Evolutionary conservation across 2,113 vertebrate species (phyloP).

Genomic region (Pteruthius melanotis): DNA sequence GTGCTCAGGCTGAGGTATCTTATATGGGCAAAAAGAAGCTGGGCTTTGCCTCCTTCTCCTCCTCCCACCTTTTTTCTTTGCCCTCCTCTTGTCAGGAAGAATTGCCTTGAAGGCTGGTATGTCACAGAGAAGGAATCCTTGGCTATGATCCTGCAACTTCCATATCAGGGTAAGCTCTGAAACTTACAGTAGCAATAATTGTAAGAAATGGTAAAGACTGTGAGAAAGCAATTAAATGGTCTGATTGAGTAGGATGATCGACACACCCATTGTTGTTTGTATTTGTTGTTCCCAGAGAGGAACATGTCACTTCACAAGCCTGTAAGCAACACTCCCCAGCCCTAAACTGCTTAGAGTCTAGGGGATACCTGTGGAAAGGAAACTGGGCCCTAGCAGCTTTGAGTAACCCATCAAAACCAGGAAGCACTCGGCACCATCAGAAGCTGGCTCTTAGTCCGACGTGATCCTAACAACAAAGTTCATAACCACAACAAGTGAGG

Average conservation of each 20-base stretch:
- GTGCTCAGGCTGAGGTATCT: background rate
- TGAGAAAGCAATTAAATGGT: conserved; percentile 18
- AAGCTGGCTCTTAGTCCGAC: rapidly evolving
- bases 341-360: background rate
- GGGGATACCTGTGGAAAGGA: background rate
- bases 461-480: background rate
- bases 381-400: background rate
- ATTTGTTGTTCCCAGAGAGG: background rate
- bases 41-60: background rate
- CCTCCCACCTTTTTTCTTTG: background rate
- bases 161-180: background rate
- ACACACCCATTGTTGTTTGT: conserved; percentile 27
- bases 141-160: background rate
- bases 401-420: background rate
- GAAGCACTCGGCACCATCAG: background rate
- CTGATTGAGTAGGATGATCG: conserved; percentile 22
- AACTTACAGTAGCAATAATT: background rate
- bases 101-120: background rate
- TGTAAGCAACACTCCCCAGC: background rate
- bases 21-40: background rate
- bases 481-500: background rate
- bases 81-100: background rate
- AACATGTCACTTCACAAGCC: background rate
- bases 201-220: background rate
- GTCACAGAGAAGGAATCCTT: background rate